Percentiles rank a stretch among this genome's conserved stretches.
These are phyloP conservation scores for Catostylus mosaicus DNA, from an alignment of 30 jellyfish, hydroid and myxozoan species.

Conservation along the genomic window DNA sequence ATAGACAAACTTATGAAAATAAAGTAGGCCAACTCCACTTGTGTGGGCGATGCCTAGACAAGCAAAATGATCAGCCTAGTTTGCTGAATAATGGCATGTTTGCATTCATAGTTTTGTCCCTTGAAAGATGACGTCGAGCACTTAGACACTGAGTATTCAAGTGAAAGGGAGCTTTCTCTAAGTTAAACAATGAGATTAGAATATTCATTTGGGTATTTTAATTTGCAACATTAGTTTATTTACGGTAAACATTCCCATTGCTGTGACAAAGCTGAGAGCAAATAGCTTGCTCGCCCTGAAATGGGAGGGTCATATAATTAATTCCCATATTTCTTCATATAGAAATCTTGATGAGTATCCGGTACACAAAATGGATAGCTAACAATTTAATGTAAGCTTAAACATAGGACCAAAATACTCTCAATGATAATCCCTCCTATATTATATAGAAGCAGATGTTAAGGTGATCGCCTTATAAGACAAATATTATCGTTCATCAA, in stretches of 20 bases:
- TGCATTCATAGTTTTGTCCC: conserved; percentile 5
- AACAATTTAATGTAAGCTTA: neutral
- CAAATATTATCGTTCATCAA: neutral
- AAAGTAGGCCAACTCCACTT: conserved; percentile 51
- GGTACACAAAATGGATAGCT: neutral
- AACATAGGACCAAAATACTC: neutral
- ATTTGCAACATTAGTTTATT: conserved; percentile 35
- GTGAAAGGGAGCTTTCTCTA: conserved; percentile 22
- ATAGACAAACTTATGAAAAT: conserved; percentile 41
- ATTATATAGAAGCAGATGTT: neutral
- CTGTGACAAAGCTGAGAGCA: conserved; percentile 8
- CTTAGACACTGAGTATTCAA: conserved; percentile 30
- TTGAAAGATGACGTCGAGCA: conserved; percentile 13
- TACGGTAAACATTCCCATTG: conserved; percentile 32
- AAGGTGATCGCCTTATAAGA: neutral
- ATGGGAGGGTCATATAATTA: neutral
- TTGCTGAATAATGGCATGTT: conserved; percentile 26
- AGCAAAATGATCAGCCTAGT: neutral
- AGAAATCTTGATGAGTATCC: neutral
- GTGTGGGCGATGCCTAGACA: conserved; percentile 69
- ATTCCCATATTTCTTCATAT: neutral
- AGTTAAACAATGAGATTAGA: conserved; percentile 45
- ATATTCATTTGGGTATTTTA: conserved; percentile 21
- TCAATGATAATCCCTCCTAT: neutral
- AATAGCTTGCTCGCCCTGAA: neutral